Evolutionary conservation across 30 jellyfish, hydroid and myxozoan species (phyloP).

Genomic region (Turritopsis dohrnii): DNA sequence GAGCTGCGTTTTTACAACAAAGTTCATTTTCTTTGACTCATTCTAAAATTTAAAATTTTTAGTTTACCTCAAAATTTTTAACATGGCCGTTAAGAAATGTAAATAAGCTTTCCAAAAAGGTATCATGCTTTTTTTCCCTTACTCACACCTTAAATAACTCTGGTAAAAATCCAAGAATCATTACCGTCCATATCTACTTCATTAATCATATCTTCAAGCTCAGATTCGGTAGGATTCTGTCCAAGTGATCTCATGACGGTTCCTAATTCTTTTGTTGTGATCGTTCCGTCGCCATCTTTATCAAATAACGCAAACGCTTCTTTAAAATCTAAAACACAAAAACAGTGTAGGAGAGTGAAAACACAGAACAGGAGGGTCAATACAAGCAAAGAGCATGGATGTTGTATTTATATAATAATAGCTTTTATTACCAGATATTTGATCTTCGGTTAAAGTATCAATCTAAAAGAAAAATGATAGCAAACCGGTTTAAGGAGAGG

Average conservation of each 20-base stretch:
- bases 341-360: neutral
- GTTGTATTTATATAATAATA: neutral
- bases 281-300: slow-evolving; percentile 93
- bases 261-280: slow-evolving; percentile 87
- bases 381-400: neutral
- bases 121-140: too few relatives aligned
- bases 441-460: slow-evolving; percentile 24
- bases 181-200: slow-evolving; percentile 94
- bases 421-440: neutral
- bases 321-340: slow-evolving; percentile 52
- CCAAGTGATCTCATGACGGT: slow-evolving; percentile 95
- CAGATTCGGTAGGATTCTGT: slow-evolving; percentile 89
- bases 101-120: too few relatives aligned
- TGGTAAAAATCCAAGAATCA: neutral
- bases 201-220: slow-evolving; percentile 83
- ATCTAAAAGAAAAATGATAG: slow-evolving; percentile 6
- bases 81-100: too few relatives aligned
- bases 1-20: too few relatives aligned
- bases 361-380: neutral
- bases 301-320: slow-evolving; percentile 92
- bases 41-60: too few relatives aligned
- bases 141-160: too few relatives aligned
- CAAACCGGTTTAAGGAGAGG: neutral
- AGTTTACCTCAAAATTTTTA: too few relatives aligned
- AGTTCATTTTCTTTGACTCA: too few relatives aligned